Evolutionary conservation across 2,113 vertebrate genomes (phyloP).

Genomic region (Smithornis capensis): DNA sequence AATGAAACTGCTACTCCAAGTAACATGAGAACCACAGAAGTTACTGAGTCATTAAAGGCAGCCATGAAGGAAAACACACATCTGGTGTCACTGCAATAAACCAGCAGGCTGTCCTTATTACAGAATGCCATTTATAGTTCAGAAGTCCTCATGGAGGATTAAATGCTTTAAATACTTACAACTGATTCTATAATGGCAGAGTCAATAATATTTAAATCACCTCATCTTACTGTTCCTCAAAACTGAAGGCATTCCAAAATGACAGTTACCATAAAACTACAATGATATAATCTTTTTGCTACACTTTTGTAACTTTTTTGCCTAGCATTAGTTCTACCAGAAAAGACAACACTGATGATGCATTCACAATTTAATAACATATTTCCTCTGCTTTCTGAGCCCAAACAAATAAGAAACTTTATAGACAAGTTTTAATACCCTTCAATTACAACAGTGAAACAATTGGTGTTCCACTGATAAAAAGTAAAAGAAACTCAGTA

Average conservation of each 20-base stretch:
- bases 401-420: constrained; percentile 21
- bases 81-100: constrained; percentile 26
- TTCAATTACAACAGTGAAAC: constrained; percentile 1
- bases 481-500: background rate
- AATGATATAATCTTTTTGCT: background rate
- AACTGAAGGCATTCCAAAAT: constrained; percentile 30
- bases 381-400: background rate
- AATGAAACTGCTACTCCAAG: background rate
- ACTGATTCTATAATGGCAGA: constrained; percentile 19
- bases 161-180: constrained; percentile 52
- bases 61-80: background rate
- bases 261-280: background rate
- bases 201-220: constrained; percentile 49
- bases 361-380: background rate
- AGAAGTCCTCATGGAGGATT: constrained; percentile 47
- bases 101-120: constrained; percentile 18
- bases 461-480: background rate
- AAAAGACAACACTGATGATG: background rate
- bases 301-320: background rate
- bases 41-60: background rate
- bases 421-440: background rate
- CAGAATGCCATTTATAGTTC: constrained; percentile 57
- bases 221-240: constrained; percentile 7
- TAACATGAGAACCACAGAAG: background rate
- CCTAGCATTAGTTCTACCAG: constrained; percentile 49